Percentiles rank a stretch among this genome's conserved stretches.
Evolutionary conservation across 2,888 invertebrate species (phyloP).

Genomic region (Ephialtes manifestator): DNA sequence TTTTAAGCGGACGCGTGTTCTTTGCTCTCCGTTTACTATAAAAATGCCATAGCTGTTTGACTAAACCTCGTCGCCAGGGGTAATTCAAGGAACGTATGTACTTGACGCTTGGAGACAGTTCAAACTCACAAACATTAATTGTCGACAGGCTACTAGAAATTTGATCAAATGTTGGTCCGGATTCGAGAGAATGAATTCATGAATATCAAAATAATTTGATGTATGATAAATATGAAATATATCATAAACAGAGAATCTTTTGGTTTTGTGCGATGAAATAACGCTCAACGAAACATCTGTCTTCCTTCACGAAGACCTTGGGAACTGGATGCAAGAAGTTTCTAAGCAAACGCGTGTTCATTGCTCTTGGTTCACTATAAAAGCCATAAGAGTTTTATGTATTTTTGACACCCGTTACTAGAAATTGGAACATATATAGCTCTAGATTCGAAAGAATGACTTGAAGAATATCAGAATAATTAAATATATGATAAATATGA

Average conservation of each 20-base stretch:
- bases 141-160: conserved; percentile 5
- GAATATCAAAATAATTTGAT: no score
- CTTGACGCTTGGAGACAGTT: conserved; percentile 28
- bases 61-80: neutral
- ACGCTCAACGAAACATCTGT: conserved; percentile 45
- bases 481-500: no score
- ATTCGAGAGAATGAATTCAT: no score
- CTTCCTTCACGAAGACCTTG: conserved; percentile 1
- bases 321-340: conserved; percentile 36
- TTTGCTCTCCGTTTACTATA: conserved; percentile 30
- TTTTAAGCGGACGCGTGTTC: conserved; percentile 38
- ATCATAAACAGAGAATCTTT: no score
- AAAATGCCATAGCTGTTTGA: conserved; percentile 30
- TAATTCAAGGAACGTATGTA: conserved; percentile 35
- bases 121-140: conserved; percentile 4
- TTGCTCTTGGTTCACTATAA: conserved; percentile 26
- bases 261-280: conserved; percentile 48
- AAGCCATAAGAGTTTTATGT: conserved; percentile 27
- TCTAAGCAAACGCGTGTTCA: conserved; percentile 30
- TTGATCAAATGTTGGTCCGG: conserved; percentile 11
- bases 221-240: no score
- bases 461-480: no score
- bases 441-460: no score
- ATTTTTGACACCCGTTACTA: conserved; percentile 6
- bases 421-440: conserved; percentile 9